A percentile compares a stretch with the other conserved stretches of the same genome.
phyloP scores from a whole-genome alignment of 2,797 vertebrate genomes.

The Liasis olivaceus region DNA sequence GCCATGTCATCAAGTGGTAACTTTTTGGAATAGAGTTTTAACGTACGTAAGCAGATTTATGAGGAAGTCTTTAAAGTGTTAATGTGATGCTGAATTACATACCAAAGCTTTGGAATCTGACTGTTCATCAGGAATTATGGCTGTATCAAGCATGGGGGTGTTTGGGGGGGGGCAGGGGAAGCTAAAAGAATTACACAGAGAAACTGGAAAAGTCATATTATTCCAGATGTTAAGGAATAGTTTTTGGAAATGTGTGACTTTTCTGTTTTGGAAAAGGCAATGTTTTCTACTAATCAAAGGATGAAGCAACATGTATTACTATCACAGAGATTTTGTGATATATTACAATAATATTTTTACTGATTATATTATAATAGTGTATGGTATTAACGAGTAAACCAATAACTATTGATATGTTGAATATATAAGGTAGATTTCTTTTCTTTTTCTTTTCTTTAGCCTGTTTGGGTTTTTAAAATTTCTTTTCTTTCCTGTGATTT shows the following conservation, averaged over 20 bases:
- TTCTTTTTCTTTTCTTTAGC: background rate
- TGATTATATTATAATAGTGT: background rate
- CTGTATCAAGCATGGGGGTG: background rate
- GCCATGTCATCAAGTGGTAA: background rate
- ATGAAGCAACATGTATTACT: background rate
- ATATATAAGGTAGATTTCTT: background rate
- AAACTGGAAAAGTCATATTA: background rate
- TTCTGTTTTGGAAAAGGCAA: background rate
- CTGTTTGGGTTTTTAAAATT: background rate
- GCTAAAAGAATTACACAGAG: background rate
- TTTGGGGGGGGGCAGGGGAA: background rate
- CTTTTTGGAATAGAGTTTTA: background rate
- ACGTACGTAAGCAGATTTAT: background rate
- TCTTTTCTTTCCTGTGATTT: background rate
- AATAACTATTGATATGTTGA: background rate
- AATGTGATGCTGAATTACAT: background rate
- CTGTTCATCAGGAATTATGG: background rate
- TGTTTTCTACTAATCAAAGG: background rate
- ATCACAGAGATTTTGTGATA: background rate
- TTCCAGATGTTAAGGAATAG: background rate
- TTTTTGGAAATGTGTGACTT: background rate
- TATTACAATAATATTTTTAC: background rate
- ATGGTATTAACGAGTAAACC: background rate
- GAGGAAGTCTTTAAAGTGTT: background rate
- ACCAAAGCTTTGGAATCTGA: background rate